Evolutionary conservation across 2,888 invertebrate species (phyloP).

Genomic region (Tridacna crocea): DNA sequence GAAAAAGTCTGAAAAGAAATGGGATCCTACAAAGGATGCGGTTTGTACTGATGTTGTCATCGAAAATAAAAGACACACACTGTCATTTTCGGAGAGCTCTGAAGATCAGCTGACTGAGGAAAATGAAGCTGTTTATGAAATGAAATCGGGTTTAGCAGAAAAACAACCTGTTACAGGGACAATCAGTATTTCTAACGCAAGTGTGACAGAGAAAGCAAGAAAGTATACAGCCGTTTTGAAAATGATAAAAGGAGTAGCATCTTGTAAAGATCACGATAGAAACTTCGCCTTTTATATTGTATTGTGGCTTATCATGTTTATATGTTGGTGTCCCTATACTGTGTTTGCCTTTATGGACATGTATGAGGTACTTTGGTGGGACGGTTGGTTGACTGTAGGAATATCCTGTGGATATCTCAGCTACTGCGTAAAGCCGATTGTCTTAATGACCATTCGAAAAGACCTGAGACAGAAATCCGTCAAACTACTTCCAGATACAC

Average conservation of each 20-base stretch:
- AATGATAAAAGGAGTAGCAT: background rate
- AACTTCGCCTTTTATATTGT: background rate
- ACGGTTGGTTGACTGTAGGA: conserved; percentile 3
- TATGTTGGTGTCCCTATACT: conserved; percentile 4
- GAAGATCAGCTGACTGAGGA: too few species aligned
- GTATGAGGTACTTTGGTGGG: background rate
- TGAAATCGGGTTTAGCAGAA: too few species aligned
- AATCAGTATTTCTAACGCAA: too few species aligned
- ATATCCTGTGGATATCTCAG: background rate
- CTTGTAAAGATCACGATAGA: background rate
- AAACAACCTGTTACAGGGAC: too few species aligned
- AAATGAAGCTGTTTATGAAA: too few species aligned
- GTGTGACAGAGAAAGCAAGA: background rate
- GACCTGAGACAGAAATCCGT: conserved; percentile 1
- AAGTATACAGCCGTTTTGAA: background rate
- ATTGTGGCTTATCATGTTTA: conserved; percentile 4
- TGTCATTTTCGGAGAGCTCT: too few species aligned
- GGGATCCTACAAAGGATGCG: too few species aligned
- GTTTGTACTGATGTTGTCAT: too few species aligned
- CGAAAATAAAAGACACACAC: too few species aligned
- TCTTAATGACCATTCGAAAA: background rate
- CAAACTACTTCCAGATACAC: background rate
- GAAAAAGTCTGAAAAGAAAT: too few species aligned
- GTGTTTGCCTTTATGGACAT: background rate
- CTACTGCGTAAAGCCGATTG: background rate